Evolutionary conservation across 2,113 vertebrate genomes (phyloP), one percentile per base, ranked within the genome.

Genomic region (Heterotilapia buettikoferi): DNA sequence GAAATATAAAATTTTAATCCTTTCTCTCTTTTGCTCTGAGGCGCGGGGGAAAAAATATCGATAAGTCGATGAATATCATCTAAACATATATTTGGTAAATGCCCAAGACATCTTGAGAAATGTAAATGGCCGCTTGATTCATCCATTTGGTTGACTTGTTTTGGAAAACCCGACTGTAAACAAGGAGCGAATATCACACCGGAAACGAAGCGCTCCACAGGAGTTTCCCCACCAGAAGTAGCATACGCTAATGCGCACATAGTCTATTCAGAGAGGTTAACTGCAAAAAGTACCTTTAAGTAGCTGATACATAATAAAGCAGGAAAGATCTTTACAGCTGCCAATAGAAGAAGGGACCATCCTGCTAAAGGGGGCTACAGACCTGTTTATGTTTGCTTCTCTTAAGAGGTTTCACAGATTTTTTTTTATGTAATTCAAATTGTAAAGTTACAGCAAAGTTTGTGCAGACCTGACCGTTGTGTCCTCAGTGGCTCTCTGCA

Each of bases 31-130:
- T 59, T 59, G 14, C 1, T 59, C 56, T 9, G 56, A 59, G 56
- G 26, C 7, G 0, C 1, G 0, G 24, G 5, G 13, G 1, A 0
- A 3, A 59, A 9, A 0, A 9, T 3, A 59, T 59, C 5, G 7
- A 9, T 26, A 6, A 59, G 5, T 59, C 1, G 26, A 2, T 5
- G 56, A 59, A 2, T 0, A 5, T 57, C 24, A 29, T 3, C 54
- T 14, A 57, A 24, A 57, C 0, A 26, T 3, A 29, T 59, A 59
- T 59, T 31, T 6, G 57, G 57, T 18, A 59, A 59, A 31, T 59
- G 57, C 26, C 26, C 57, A 4, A 59, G 26, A 59, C 8, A 3
- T 6, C 26, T 59, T 31, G 57, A 31, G 5, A 59, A 31, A 31
- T 59, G 26, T 31, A 59, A 59, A 59, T 61, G 26, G 57, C 0